Percentiles rank a stretch among this genome's conserved stretches.
phyloP scores from a whole-genome alignment of 2,113 vertebrate genomes.

The Neopipo cinnamomea region DNA sequence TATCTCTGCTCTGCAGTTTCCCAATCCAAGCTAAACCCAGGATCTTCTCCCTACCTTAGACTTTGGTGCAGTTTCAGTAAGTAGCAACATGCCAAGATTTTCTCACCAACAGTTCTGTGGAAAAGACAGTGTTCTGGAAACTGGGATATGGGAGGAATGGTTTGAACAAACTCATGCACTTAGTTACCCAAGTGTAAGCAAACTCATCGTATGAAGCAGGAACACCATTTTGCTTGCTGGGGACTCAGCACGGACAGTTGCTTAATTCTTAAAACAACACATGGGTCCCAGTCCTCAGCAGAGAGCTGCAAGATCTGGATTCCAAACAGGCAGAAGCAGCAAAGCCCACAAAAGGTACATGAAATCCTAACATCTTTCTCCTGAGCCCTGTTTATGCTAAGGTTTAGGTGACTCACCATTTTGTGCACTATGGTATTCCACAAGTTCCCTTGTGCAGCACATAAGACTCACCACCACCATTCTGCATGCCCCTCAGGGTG shows the following conservation, averaged over 20 bases:
- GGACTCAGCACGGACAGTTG: neutral
- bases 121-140: neutral
- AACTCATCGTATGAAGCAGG: neutral
- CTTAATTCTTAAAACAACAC: neutral
- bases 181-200: neutral
- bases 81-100: neutral
- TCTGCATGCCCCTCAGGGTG: neutral
- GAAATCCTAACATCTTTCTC: neutral
- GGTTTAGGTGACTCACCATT: neutral
- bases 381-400: neutral
- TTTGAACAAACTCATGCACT: neutral
- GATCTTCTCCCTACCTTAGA: neutral
- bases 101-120: neutral
- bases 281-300: neutral
- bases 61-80: neutral
- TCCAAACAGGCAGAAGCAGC: neutral
- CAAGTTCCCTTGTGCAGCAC: neutral
- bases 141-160: neutral
- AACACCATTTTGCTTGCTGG: neutral
- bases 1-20: neutral
- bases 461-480: accelerated
- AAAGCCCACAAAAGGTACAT: accelerated
- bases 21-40: neutral
- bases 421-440: neutral
- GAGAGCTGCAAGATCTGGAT: neutral